Evolutionary conservation across 2,113 vertebrate species (phyloP).

Genomic region (Girardinichthys multiradiatus): DNA sequence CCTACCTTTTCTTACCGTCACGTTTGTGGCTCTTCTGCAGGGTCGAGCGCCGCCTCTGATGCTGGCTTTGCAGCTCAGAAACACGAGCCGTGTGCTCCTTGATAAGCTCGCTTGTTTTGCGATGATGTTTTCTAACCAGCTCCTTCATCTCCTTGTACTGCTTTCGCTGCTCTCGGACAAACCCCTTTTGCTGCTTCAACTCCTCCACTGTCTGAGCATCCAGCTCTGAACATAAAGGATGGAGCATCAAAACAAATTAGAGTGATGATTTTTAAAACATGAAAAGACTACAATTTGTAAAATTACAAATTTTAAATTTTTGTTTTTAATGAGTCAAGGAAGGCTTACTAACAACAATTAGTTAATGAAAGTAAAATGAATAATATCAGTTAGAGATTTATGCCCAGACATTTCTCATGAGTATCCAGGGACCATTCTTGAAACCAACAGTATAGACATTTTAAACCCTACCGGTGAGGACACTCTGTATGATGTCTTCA

Average conservation of each 20-base stretch:
- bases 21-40: conserved; percentile 90
- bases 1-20: conserved; percentile 97
- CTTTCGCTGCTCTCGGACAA: conserved; percentile 93
- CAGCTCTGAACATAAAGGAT: conserved; percentile 79
- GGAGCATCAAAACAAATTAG: not conserved
- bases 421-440: not conserved
- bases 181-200: conserved; percentile 93
- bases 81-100: conserved; percentile 92
- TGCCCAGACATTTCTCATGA: not conserved
- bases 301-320: no score
- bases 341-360: not conserved
- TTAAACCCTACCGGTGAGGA: conserved; percentile 88
- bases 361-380: not conserved
- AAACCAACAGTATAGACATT: not conserved
- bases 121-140: conserved; percentile 92
- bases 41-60: conserved; percentile 83
- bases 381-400: not conserved
- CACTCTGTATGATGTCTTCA: conserved; percentile 94
- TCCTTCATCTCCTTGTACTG: conserved; percentile 99
- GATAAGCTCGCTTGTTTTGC: conserved; percentile 94
- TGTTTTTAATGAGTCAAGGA: not conserved
- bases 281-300: no score
- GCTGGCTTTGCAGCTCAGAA: conserved; percentile 90
- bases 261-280: not conserved
- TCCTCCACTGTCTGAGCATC: conserved; percentile 94